These are phyloP conservation scores for Nemoura dubitans DNA, from an alignment of 2,888 invertebrate species.

Conservation along the genomic window DNA sequence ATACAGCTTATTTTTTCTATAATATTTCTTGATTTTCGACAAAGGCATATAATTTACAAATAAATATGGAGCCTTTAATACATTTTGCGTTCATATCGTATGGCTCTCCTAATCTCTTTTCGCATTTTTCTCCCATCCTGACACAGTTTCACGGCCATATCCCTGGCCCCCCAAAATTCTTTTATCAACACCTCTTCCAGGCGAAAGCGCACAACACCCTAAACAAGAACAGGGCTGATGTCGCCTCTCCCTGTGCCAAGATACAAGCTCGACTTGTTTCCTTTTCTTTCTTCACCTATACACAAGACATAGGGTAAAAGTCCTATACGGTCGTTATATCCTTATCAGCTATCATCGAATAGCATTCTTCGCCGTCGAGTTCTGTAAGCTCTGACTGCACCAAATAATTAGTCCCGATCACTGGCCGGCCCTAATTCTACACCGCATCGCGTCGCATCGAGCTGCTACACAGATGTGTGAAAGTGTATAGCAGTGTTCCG, in stretches of 20 bases:
- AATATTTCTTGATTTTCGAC: neutral
- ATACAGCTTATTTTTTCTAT: neutral
- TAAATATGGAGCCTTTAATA: neutral
- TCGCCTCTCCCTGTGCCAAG: neutral
- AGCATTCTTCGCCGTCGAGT: constrained; percentile 18
- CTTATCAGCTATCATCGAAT: neutral
- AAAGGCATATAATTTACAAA: neutral
- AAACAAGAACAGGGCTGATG: constrained; percentile 38
- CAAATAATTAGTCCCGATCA: neutral
- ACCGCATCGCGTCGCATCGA: neutral
- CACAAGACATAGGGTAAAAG: neutral
- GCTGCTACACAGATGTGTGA: neutral
- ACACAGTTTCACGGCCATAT: neutral
- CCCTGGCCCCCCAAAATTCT: constrained; percentile 26
- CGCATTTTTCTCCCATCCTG: constrained; percentile 4
- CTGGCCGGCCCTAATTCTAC: neutral
- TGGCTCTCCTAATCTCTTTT: neutral
- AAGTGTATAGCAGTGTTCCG: constrained; percentile 4
- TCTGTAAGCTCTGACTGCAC: neutral
- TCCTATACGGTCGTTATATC: neutral
- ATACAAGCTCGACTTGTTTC: constrained; percentile 8
- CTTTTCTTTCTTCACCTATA: neutral
- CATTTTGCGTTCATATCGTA: neutral
- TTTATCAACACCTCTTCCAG: constrained; percentile 51
- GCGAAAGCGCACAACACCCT: constrained; percentile 47